Base-by-base conservation (phyloP, 2,888 invertebrate genomes). In the Agriopis aurantiaria region DNA sequence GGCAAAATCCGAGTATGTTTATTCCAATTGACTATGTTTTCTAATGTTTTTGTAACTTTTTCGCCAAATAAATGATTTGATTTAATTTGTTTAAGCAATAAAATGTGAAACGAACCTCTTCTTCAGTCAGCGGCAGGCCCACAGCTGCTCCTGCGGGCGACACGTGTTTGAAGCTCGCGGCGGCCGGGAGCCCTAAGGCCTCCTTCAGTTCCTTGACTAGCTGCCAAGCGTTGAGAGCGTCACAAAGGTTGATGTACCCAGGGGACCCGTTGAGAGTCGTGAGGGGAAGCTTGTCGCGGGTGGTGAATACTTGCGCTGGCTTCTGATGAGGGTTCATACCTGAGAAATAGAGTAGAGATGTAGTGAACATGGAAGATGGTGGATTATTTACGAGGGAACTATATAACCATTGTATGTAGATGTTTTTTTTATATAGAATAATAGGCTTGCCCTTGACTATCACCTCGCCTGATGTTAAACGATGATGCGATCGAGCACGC, bases 291-390 rank as follows among this genome's bases (percentile, higher is more conserved):
- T 96, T 95, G 64, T 97, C 95, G 33, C 96, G 89, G 0, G 96
- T 97, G 0, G 98, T 98, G 88, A 96, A 99, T 8, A 99, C 93
- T 85, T 99, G 99, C 0, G 99, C 99, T 0, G 99, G 99, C 86
- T 98, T 98, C 87, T 99, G 99, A 87, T 99, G 99, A 0, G 99
- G 99, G 91, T 99, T 99, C 98, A 99, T 99, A 65, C 97, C 95
- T 95, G 73, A 3, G 3, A 9, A 43, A 51, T 43, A 3, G 33
- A 12, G 52, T 45, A 10, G 11, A 45, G 46, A n/a, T 43, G 17
- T 14, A 40, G 69, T 70, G 40, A 53, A 8, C 17, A 11, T 23
- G 33, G 1, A 33, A 33, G 33, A 33, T 33, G 33, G 5, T 5
- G 17, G 2, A 3, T 33, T 33, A 1, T 33, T 33, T 33, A 3